Conservation (phyloP, 2,113 vertebrate species). For the Ptychochromis oligacanthus region DNA sequence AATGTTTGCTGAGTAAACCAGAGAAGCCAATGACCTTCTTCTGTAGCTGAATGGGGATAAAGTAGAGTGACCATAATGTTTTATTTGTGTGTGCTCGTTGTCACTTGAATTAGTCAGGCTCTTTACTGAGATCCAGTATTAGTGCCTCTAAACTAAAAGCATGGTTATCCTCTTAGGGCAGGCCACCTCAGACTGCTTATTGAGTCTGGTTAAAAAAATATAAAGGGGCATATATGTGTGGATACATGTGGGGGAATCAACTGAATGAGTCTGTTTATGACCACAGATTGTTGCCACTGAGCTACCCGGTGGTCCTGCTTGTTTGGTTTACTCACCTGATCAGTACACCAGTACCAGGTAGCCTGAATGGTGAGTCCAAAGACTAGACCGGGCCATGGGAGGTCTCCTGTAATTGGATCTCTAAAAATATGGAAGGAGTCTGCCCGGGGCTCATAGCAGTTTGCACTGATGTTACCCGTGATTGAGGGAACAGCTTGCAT, state of each 20-base stretch:
- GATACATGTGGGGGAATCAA: slow-evolving; percentile 16
- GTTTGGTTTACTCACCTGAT: slow-evolving; percentile 86
- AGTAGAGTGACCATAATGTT: neutral
- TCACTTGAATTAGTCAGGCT: neutral
- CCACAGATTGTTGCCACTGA: neutral
- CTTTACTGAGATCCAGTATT: too few species aligned
- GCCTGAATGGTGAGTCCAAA: slow-evolving; percentile 89
- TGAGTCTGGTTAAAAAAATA: slow-evolving; percentile 1
- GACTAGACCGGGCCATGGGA: slow-evolving; percentile 92
- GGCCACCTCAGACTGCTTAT: neutral
- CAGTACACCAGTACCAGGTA: slow-evolving; percentile 96
- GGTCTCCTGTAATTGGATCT: slow-evolving; percentile 83
- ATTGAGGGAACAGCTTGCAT: slow-evolving; percentile 84
- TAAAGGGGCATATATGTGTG: slow-evolving; percentile 5
- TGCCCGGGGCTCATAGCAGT: slow-evolving; percentile 84
- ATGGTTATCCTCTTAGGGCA: slow-evolving; percentile 10
- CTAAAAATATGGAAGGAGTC: slow-evolving; percentile 94
- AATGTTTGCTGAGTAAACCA: slow-evolving; percentile 11
- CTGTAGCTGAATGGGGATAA: neutral
- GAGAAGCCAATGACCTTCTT: neutral
- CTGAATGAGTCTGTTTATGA: slow-evolving; percentile 2
- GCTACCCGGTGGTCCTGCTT: neutral
- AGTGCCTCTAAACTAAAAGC: slow-evolving; percentile 18
- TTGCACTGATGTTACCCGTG: accelerated
- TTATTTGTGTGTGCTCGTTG: neutral